These are phyloP conservation scores for Petroica traversi DNA, from an alignment of 2,113 vertebrate genomes.

Conservation along the genomic window DNA sequence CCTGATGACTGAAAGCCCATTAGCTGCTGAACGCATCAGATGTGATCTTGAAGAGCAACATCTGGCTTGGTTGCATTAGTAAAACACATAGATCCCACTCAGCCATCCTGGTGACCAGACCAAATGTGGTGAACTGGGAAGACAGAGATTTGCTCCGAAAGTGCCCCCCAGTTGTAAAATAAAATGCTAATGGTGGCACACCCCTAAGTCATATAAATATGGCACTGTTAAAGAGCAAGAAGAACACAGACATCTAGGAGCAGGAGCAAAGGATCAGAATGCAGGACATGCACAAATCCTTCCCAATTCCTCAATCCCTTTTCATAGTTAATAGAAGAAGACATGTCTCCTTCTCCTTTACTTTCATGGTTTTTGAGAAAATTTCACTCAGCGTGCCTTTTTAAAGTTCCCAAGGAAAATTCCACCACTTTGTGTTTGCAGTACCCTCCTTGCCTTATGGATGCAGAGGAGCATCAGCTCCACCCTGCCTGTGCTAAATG, in stretches of 20 bases:
- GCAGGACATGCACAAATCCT: not conserved
- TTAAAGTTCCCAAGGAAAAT: not conserved
- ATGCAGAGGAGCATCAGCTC: not conserved
- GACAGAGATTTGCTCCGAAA: not conserved
- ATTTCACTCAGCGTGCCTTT: not conserved
- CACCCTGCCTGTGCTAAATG: not conserved
- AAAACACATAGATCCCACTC: not conserved
- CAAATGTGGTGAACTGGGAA: not conserved
- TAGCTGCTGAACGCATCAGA: not conserved
- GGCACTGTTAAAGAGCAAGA: not conserved
- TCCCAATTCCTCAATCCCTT: not conserved
- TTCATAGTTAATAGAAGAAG: not conserved
- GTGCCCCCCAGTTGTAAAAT: not conserved
- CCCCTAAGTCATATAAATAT: accelerated
- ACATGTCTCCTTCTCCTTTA: not conserved
- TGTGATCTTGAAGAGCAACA: not conserved
- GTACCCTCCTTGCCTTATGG: not conserved
- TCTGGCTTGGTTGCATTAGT: not conserved
- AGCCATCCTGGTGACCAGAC: not conserved
- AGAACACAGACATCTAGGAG: not conserved
- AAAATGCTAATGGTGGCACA: not conserved
- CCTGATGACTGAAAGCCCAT: not conserved
- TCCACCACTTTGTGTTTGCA: not conserved
- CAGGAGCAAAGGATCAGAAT: not conserved
- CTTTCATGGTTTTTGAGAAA: not conserved